phyloP scores from a whole-genome alignment of 2,888 invertebrate species.

The Drosophila anomalata region DNA sequence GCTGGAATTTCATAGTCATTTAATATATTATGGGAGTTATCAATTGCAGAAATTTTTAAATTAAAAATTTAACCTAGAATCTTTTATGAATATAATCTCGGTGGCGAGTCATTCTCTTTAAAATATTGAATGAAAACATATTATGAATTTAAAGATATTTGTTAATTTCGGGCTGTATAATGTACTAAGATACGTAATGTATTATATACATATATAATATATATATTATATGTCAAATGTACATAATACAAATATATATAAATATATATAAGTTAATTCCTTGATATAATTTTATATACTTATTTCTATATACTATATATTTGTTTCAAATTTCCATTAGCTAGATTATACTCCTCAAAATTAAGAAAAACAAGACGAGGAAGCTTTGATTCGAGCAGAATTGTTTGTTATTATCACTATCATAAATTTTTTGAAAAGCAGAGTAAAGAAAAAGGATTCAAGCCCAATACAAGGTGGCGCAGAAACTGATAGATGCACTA shows the following conservation, averaged over 20 bases:
- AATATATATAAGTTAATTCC: neutral
- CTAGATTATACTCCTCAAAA: neutral
- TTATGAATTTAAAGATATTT: constrained; percentile 5
- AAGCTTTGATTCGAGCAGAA: neutral
- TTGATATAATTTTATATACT: neutral
- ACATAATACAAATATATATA: neutral
- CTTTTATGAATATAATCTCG: constrained; percentile 73
- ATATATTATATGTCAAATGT: constrained; percentile 1
- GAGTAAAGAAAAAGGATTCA: neutral
- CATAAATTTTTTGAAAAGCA: neutral
- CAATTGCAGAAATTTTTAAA: constrained; percentile 55
- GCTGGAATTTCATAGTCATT: constrained; percentile 55
- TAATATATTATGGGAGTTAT: constrained; percentile 33
- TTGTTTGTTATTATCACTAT: no score
- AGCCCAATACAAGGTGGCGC: neutral
- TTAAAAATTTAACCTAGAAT: constrained; percentile 52
- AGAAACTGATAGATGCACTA: neutral
- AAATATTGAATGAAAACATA: constrained; percentile 60
- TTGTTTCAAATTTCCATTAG: neutral
- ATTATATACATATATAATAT: constrained; percentile 66
- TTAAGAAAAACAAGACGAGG: neutral
- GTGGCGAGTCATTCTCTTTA: constrained; percentile 77
- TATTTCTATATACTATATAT: neutral
- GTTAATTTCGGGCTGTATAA: neutral
- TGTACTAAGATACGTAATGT: constrained; percentile 2